These are phyloP conservation scores for Limulus polyphemus DNA, from an alignment of 2,888 invertebrate species.

Conservation along the genomic window DNA sequence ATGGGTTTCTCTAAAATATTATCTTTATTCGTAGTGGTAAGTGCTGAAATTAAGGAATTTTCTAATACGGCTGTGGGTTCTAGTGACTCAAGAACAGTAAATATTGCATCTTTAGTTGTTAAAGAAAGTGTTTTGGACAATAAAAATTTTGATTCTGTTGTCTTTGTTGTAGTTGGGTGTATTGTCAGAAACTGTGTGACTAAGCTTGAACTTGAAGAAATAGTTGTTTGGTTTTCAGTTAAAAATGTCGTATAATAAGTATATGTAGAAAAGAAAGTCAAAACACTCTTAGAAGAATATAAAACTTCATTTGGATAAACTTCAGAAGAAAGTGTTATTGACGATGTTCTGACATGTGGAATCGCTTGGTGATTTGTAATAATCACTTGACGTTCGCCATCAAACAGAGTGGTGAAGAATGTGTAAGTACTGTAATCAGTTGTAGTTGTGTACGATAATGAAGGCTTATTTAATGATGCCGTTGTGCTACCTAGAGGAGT, in stretches of 20 bases:
- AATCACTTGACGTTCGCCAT: conserved; percentile 44
- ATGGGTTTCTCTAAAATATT: too few relatives aligned
- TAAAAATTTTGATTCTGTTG: too few relatives aligned
- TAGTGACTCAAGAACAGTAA: too few relatives aligned
- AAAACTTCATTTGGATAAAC: neutral
- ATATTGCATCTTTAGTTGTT: too few relatives aligned
- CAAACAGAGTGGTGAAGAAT: conserved; percentile 66
- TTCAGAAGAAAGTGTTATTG: conserved; percentile 15
- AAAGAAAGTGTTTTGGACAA: too few relatives aligned
- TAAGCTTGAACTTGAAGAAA: conserved; percentile 23
- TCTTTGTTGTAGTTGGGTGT: too few relatives aligned
- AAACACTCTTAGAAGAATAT: conserved; percentile 28
- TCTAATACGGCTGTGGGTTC: too few relatives aligned
- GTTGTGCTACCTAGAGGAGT: conserved; percentile 3
- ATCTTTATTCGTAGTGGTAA: too few relatives aligned
- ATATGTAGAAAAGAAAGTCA: conserved; percentile 61
- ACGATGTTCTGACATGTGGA: conserved; percentile 20
- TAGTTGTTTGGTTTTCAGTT: conserved; percentile 46
- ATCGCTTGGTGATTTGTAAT: conserved; percentile 25
- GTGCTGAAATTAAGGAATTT: too few relatives aligned
- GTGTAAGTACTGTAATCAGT: conserved; percentile 66
- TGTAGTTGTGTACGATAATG: conserved; percentile 38
- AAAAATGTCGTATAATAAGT: conserved; percentile 70
- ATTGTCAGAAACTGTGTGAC: conserved; percentile 22
- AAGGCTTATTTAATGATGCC: conserved; percentile 1